These are phyloP conservation scores for Teleopsis dalmanni DNA, from an alignment of 1,140 invertebrate genomes.

Conservation along the genomic window DNA sequence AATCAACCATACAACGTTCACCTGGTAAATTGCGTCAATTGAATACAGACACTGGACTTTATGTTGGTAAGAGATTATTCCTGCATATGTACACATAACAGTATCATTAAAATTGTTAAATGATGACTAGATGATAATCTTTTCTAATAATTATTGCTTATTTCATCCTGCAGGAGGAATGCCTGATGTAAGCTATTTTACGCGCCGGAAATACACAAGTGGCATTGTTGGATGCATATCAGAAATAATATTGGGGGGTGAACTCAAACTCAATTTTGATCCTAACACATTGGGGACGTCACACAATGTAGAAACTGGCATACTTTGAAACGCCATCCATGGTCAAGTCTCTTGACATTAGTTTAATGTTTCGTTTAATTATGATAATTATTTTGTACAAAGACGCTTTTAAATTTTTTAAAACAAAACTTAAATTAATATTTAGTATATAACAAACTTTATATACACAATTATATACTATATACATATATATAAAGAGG, in stretches of 20 bases:
- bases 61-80: conserved; percentile 66
- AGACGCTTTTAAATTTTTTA: conserved; percentile 11
- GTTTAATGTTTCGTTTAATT: conserved; percentile 13
- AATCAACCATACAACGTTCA: conserved; percentile 66
- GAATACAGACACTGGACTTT: conserved; percentile 76
- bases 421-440: conserved; percentile 13
- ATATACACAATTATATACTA: conserved; percentile 24
- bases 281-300: conserved; percentile 39
- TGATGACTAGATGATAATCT: no score
- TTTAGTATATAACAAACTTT: conserved; percentile 25
- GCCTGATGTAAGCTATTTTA: conserved; percentile 58
- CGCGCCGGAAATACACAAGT: conserved; percentile 58
- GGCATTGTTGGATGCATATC: conserved; percentile 74
- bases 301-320: conserved; percentile 41
- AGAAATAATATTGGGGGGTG: conserved; percentile 69
- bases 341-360: conserved; percentile 33
- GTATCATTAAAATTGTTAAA: no score
- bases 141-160: not conserved
- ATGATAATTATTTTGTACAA: conserved; percentile 18
- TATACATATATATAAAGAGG: conserved; percentile 27
- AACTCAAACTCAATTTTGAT: conserved; percentile 52
- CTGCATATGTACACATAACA: no score
- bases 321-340: conserved; percentile 34
- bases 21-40: conserved; percentile 76
- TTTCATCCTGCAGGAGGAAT: conserved; percentile 58